These are phyloP conservation scores for Hypercompe scribonia DNA, from an alignment of 2,888 invertebrate genomes.

Conservation along the genomic window DNA sequence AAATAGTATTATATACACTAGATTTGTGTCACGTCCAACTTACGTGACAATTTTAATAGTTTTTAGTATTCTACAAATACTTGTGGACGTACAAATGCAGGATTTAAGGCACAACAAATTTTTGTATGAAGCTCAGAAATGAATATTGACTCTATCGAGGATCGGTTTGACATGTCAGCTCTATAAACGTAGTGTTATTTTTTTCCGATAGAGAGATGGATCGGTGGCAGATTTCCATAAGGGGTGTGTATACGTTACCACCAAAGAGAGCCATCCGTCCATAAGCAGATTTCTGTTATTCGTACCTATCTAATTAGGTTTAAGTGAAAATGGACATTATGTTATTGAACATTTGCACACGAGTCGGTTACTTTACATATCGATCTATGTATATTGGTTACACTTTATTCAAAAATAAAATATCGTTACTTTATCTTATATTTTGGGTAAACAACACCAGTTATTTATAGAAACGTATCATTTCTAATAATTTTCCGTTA, in stretches of 20 bases:
- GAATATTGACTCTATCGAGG: no score
- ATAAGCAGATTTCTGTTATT: no score
- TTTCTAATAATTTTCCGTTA: background rate
- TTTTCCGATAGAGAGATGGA: no score
- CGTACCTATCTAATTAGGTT: no score
- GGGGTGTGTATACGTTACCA: no score
- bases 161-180: no score
- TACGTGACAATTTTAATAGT: background rate
- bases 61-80: background rate
- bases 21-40: slow-evolving; percentile 1
- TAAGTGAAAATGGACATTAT: no score
- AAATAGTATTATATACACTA: slow-evolving; percentile 1
- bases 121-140: background rate
- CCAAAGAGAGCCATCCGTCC: no score
- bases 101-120: background rate
- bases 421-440: background rate
- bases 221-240: no score
- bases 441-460: background rate
- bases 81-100: background rate
- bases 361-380: no score
- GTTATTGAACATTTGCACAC: no score
- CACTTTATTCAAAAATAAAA: background rate
- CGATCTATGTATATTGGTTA: background rate
- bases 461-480: background rate
- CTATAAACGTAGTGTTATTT: no score